Base-by-base conservation (phyloP, 2,113 vertebrate genomes). In the Mobula birostris region DNA sequence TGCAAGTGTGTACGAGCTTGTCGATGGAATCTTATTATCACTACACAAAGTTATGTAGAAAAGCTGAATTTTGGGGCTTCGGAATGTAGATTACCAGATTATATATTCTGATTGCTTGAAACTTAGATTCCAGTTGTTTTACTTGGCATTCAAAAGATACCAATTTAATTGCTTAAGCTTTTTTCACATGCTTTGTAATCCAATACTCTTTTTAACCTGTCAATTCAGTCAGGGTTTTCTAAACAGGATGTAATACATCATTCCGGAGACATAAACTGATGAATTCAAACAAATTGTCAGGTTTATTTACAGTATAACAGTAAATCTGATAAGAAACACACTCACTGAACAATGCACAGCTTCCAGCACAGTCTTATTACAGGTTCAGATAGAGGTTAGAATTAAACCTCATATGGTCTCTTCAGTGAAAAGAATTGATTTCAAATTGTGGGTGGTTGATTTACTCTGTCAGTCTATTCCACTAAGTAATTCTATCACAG, bases 311-410 rank as follows among this genome's bases (percentile, higher is more conserved):
- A 74, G 70, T 66, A 29, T 21, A 74, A 48, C 9, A 29, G 91
- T 74, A 76, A 93, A 40, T 11, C 70, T 40, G 19, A 24, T 7
- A 72, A 2, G 2, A 70, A 70, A 92, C 61, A 93, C 8, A 56
- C 9, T 56, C 91, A 74, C 27, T 74, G 24, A 40, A 76, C 17
- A 8, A 76, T 56, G 70, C 36, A 76, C 19, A 76, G 21, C 9
- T 74, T 48, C 91, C 70, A 93, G 91, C 91, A 93, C 68, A 56
- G 91, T 93, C 91, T 93, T 70, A 93, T 93, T 72, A 29, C 24
- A 36, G 40, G 21, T 29, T 93, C 40, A 74, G 24, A 19, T 12
- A 72, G 91, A 56, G 68, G 70, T 93, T 56, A 93, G 19, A 74
- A 74, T 56, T 15, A 74, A 56, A 72, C 19, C 36, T 48, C 70